These are phyloP conservation scores for Ceratina japonica DNA, from an alignment of 1,140 invertebrate species.

Conservation along the genomic window DNA sequence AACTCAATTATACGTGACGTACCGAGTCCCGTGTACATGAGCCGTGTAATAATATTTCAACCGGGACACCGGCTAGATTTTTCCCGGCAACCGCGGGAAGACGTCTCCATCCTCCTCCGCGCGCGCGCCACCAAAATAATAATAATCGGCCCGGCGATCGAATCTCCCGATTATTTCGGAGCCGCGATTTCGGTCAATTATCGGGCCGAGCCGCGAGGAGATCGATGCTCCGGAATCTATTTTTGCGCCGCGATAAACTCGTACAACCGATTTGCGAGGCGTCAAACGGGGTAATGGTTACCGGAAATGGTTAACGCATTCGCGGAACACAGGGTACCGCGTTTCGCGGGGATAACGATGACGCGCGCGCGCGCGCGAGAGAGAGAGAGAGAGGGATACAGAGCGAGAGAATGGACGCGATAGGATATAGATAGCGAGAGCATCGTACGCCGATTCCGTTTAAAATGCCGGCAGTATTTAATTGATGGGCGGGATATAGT, in stretches of 20 bases:
- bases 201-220: not conserved
- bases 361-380: too few relatives aligned
- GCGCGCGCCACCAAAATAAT: too few relatives aligned
- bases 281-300: not conserved
- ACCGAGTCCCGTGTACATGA: slow-evolving; percentile 25
- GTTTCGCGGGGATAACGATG: not conserved
- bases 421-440: not conserved
- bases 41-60: slow-evolving; percentile 46
- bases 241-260: not conserved
- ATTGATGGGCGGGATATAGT: slow-evolving; percentile 21
- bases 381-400: too few relatives aligned
- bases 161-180: not conserved
- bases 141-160: too few relatives aligned
- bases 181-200: not conserved
- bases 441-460: slow-evolving; percentile 13
- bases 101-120: too few relatives aligned
- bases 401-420: not conserved
- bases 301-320: not conserved
- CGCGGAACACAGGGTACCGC: not conserved
- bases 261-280: too few relatives aligned
- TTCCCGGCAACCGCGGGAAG: too few relatives aligned
- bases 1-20: slow-evolving; percentile 61
- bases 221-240: not conserved
- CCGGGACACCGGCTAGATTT: slow-evolving; percentile 8
- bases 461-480: slow-evolving; percentile 40